phyloP scores from a whole-genome alignment of 2,113 vertebrate genomes.

The Odontophorus gujanensis region DNA sequence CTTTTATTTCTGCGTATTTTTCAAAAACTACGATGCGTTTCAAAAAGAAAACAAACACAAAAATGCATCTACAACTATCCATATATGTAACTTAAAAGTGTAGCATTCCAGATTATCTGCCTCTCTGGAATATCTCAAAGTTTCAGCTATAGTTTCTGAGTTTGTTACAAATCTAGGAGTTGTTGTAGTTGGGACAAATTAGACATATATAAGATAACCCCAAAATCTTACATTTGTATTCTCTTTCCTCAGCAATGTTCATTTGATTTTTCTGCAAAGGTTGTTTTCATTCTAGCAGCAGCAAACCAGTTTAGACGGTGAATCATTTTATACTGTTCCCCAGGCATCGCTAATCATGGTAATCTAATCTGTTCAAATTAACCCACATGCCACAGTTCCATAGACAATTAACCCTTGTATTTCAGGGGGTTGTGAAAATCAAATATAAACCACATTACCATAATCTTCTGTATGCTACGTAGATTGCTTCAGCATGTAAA shows the following conservation, averaged over 20 bases:
- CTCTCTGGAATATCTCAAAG: not conserved
- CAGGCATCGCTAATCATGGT: not conserved
- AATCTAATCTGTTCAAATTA: constrained; percentile 44
- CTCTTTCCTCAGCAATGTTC: not conserved
- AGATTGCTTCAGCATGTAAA: not conserved
- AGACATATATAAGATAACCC: not conserved
- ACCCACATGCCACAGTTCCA: not conserved
- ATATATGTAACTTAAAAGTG: not conserved
- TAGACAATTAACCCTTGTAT: constrained; percentile 33
- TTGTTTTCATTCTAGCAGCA: not conserved
- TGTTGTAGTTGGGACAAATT: not conserved
- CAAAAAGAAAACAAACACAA: not conserved
- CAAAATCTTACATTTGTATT: not conserved
- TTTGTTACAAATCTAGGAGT: not conserved
- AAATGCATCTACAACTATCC: not conserved
- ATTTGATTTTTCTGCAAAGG: not conserved
- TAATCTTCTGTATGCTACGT: not conserved
- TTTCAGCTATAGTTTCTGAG: not conserved
- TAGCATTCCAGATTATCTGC: not conserved
- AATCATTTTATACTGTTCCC: constrained; percentile 14
- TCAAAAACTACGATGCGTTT: too few species aligned
- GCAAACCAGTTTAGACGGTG: not conserved
- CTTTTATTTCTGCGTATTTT: not conserved
- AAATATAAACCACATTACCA: not conserved
- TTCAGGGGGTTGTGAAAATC: not conserved